Conservation (phyloP, 2,113 vertebrate species). For the Sitta europaea region DNA sequence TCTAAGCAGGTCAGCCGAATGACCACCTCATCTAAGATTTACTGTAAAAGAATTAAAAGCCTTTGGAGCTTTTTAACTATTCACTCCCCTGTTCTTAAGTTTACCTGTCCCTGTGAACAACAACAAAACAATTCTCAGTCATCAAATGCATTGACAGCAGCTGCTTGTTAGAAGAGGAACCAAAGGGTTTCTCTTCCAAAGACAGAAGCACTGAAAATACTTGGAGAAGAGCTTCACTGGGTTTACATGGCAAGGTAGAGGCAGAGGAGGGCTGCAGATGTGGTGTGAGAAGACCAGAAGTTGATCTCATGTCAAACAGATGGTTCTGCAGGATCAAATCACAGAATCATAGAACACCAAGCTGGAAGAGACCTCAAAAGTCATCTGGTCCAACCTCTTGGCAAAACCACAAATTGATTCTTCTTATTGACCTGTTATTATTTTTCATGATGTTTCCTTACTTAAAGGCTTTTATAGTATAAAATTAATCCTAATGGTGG, state of each 20-base stretch:
- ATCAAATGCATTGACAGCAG: neutral
- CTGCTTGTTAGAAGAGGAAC: neutral
- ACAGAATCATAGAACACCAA: neutral
- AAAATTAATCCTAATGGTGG: neutral
- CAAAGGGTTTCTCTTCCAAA: neutral
- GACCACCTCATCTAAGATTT: neutral
- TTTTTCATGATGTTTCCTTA: neutral
- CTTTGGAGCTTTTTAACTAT: neutral
- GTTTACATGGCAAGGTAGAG: neutral
- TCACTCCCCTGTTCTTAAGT: neutral
- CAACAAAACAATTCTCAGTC: neutral
- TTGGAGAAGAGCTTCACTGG: neutral
- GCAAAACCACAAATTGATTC: neutral
- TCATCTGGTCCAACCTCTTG: neutral
- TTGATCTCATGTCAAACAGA: neutral
- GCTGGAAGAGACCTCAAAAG: neutral
- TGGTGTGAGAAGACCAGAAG: neutral
- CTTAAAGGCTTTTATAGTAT: neutral
- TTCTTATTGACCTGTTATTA: neutral
- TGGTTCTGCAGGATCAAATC: neutral
- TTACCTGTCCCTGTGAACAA: neutral
- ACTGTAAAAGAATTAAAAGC: neutral
- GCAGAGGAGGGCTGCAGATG: fast-evolving
- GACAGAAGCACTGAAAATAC: neutral
- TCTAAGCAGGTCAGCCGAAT: neutral